phyloP scores from a whole-genome alignment of 2,888 invertebrate species.

The Halictus quadricinctus region DNA sequence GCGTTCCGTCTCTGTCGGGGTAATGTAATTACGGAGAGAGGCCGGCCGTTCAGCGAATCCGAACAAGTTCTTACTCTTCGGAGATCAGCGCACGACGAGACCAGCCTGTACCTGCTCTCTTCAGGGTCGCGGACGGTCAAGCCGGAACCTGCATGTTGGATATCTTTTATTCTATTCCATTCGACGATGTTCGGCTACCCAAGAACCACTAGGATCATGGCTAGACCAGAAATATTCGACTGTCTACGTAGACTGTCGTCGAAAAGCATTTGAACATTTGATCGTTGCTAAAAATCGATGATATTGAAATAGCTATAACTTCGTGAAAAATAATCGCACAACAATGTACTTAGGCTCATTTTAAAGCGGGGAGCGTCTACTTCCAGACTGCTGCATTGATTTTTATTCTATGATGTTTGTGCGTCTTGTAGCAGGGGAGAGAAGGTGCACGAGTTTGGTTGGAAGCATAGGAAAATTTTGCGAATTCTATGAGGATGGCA shows the following conservation, averaged over 20 bases:
- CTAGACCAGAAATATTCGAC: too few relatives aligned
- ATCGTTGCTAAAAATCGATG: not conserved
- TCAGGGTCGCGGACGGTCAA: constrained; percentile 46
- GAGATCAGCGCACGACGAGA: constrained; percentile 33
- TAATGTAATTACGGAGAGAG: constrained; percentile 66
- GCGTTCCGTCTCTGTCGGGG: constrained; percentile 35
- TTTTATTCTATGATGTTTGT: not conserved
- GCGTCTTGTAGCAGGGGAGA: not conserved
- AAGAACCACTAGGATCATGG: not conserved
- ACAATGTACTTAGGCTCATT: not conserved
- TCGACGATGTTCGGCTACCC: not conserved
- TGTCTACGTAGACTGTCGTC: not conserved
- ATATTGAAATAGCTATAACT: not conserved
- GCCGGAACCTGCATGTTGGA: not conserved
- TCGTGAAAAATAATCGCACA: not conserved
- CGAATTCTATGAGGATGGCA: too few relatives aligned
- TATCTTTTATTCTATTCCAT: not conserved
- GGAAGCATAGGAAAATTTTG: too few relatives aligned
- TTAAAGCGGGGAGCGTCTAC: not conserved
- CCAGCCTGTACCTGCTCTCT: constrained; percentile 34
- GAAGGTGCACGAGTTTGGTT: not conserved
- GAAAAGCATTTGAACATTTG: not conserved
- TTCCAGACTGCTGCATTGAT: not conserved
- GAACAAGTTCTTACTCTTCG: constrained; percentile 66
- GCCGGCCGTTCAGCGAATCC: constrained; percentile 63